Percentiles rank a stretch among this genome's conserved stretches.
These are phyloP conservation scores for Alligator sinensis DNA, from an alignment of 2,113 vertebrate species.

Conservation along the genomic window DNA sequence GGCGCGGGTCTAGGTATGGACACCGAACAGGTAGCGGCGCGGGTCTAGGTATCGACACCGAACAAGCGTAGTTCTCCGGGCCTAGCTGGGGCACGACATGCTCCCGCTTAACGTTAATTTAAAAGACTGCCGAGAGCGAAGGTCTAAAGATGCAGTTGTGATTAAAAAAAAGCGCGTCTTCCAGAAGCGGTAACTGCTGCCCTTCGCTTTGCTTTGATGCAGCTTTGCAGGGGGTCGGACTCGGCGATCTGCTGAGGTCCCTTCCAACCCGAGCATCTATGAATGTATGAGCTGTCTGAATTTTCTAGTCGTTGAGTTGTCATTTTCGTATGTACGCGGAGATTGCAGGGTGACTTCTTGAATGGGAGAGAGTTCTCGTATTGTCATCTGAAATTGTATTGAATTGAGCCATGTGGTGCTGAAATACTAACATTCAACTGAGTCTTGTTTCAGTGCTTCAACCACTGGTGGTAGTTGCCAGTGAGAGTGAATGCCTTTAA, in stretches of 20 bases:
- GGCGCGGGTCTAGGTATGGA: no score
- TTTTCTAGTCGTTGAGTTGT: no score
- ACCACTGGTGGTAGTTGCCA: not conserved
- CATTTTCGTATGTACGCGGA: fast-evolving
- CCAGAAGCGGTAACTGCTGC: fast-evolving
- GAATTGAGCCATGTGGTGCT: fast-evolving
- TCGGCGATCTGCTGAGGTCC: no score
- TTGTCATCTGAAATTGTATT: not conserved
- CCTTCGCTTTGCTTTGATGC: not conserved
- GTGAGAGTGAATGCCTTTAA: not conserved
- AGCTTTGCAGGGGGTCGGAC: no score
- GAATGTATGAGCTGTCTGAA: no score
- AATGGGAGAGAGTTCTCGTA: not conserved
- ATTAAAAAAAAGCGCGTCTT: not conserved
- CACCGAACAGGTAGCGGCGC: no score
- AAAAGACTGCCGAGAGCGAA: not conserved
- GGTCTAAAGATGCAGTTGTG: not conserved
- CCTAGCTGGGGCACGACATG: not conserved
- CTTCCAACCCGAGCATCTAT: no score
- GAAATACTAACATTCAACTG: not conserved
- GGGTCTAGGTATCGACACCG: no score
- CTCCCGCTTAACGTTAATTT: fast-evolving
- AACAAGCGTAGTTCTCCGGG: not conserved
- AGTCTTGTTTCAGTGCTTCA: not conserved
- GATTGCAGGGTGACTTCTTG: not conserved